Percentiles rank a stretch among this genome's conserved stretches.
phyloP scores from a whole-genome alignment of 2,113 vertebrate genomes.

The Oriolus oriolus region DNA sequence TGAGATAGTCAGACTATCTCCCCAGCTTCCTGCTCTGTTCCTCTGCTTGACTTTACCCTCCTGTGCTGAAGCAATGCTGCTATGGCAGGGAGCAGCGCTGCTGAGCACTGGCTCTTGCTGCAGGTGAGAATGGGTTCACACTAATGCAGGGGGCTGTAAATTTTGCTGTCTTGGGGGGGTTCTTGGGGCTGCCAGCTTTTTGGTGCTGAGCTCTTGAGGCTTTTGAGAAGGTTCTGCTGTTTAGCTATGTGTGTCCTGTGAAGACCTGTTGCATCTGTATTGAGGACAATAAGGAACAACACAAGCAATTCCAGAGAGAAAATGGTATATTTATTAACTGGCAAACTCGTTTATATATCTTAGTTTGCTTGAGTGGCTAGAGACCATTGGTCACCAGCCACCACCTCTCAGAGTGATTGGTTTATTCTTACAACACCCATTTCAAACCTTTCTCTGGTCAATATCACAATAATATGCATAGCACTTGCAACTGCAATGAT shows the following conservation, averaged over 20 bases:
- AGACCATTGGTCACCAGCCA: no score
- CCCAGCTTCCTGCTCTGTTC: not conserved
- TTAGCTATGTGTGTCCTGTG: rapidly evolving
- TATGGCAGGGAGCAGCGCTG: not conserved
- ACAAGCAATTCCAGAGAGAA: no score
- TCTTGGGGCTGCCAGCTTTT: not conserved
- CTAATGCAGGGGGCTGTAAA: rapidly evolving
- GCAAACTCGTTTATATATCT: no score
- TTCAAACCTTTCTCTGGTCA: no score
- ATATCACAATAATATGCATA: no score
- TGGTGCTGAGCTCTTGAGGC: not conserved
- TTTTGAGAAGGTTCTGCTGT: not conserved
- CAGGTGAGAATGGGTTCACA: not conserved
- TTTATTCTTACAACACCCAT: no score
- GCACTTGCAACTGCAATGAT: no score
- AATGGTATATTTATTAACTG: no score
- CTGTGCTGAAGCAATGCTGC: not conserved
- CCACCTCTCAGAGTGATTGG: no score
- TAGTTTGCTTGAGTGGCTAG: no score
- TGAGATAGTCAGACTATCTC: not conserved
- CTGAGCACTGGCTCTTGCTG: rapidly evolving
- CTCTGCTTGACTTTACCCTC: not conserved
- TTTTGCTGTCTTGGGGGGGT: rapidly evolving
- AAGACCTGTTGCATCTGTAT: no score
- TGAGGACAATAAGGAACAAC: no score